A percentile compares a stretch with the other conserved stretches of the same genome.
These are phyloP conservation scores for Calephelis perditalis DNA, from an alignment of 2,888 invertebrate genomes.

Conservation along the genomic window DNA sequence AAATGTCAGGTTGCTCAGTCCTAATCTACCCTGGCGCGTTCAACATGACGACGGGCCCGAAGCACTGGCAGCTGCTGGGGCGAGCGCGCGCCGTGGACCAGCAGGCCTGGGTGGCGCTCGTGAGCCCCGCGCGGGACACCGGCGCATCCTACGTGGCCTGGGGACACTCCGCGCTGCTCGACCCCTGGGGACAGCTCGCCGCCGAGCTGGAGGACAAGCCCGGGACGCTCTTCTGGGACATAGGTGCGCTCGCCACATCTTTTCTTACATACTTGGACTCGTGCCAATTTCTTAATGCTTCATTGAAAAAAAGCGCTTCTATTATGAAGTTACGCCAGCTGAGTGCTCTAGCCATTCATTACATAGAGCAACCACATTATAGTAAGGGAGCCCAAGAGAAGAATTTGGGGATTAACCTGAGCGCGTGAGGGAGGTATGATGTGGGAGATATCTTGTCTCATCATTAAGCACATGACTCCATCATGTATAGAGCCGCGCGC, in stretches of 20 bases:
- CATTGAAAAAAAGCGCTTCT: too few species aligned
- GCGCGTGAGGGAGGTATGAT: too few species aligned
- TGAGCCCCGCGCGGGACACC: conserved; percentile 89
- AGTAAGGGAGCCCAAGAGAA: too few species aligned
- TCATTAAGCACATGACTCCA: too few species aligned
- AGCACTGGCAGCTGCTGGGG: conserved; percentile 93
- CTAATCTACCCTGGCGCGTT: conserved; percentile 96
- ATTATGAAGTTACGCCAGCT: too few species aligned
- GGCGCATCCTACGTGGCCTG: conserved; percentile 89
- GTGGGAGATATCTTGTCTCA: too few species aligned
- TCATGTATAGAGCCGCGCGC: too few species aligned
- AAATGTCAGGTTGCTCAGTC: conserved; percentile 84
- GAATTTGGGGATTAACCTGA: too few species aligned
- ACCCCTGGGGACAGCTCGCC: conserved; percentile 90
- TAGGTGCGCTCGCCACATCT: conserved; percentile 72
- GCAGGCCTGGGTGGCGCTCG: conserved; percentile 91
- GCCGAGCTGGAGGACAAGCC: conserved; percentile 83
- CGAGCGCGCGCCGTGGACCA: conserved; percentile 89
- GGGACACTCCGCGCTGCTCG: conserved; percentile 90
- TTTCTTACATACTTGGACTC: too few species aligned
- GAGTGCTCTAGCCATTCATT: too few species aligned
- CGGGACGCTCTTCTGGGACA: conserved; percentile 84
- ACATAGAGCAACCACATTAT: too few species aligned
- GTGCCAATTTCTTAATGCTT: too few species aligned
- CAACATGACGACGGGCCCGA: conserved; percentile 96